A percentile compares a stretch with the other conserved stretches of the same genome.
phyloP scores from a whole-genome alignment of 2,797 vertebrate genomes.

The Eulemur coronatus region DNA sequence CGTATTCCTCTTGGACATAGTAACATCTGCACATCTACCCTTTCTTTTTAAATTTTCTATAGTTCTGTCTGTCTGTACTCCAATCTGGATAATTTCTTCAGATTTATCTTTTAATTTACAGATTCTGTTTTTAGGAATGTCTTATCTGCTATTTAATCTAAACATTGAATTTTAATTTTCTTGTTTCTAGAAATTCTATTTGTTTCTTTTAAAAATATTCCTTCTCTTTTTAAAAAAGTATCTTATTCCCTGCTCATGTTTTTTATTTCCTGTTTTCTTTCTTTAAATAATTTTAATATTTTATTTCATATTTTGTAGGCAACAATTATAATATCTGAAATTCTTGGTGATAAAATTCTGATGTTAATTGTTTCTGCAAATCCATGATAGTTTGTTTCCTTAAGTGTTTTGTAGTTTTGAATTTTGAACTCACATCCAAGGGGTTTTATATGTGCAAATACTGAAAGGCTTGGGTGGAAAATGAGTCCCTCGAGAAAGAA shows the following conservation, averaged over 20 bases:
- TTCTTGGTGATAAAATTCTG: background rate
- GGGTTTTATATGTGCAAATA: background rate
- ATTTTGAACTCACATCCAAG: background rate
- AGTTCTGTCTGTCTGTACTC: background rate
- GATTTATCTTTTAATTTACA: background rate
- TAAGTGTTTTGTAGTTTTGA: background rate
- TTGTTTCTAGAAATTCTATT: constrained; percentile 12
- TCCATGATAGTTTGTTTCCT: background rate
- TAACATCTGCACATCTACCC: background rate
- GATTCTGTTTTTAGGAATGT: background rate
- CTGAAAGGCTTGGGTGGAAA: background rate
- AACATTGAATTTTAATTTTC: background rate
- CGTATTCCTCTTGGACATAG: background rate
- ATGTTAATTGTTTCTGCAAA: background rate
- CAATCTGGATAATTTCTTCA: background rate
- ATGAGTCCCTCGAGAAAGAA: background rate
- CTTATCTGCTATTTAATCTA: background rate
- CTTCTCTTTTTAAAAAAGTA: background rate
- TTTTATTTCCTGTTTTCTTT: background rate
- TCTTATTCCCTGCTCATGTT: background rate
- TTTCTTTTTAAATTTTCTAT: background rate
- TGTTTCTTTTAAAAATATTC: background rate
- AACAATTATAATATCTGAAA: background rate
- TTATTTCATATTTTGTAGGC: background rate
- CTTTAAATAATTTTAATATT: background rate